Percentiles rank a stretch among this genome's conserved stretches.
phyloP scores from a whole-genome alignment of 2,888 invertebrate genomes.

The Diloba caeruleocephala region DNA sequence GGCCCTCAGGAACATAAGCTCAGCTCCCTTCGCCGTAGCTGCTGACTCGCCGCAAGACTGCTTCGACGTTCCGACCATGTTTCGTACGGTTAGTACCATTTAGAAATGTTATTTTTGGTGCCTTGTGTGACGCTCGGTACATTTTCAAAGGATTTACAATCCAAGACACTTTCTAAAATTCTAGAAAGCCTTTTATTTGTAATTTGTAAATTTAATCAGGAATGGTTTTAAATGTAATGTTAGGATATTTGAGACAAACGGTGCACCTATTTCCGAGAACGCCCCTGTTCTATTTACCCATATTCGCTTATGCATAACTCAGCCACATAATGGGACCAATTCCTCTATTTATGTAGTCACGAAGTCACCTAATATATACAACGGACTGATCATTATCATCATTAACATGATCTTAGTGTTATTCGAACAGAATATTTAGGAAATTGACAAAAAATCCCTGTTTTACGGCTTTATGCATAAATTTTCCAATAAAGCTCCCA shows the following conservation, averaged over 20 bases:
- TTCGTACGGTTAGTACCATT: constrained; percentile 92
- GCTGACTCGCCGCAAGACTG: constrained; percentile 93
- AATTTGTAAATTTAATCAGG: too few species aligned
- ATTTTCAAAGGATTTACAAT: too few species aligned
- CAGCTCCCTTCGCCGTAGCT: constrained; percentile 94
- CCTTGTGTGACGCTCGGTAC: too few species aligned
- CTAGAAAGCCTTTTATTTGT: too few species aligned
- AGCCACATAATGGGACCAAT: constrained; percentile 6
- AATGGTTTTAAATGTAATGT: neutral
- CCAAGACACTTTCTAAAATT: too few species aligned
- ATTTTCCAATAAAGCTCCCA: too few species aligned
- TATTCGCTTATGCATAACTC: constrained; percentile 28
- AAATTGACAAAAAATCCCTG: too few species aligned
- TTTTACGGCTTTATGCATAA: too few species aligned
- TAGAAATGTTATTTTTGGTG: constrained; percentile 1
- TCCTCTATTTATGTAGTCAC: constrained; percentile 8
- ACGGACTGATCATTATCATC: too few species aligned
- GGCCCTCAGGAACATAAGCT: constrained; percentile 93
- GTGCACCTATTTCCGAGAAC: constrained; percentile 20
- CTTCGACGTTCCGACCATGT: constrained; percentile 96
- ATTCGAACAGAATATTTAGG: too few species aligned
- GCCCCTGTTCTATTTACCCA: constrained; percentile 44
- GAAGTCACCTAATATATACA: too few species aligned
- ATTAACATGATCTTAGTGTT: too few species aligned
- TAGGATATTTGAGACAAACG: constrained; percentile 15